Base-by-base conservation (phyloP, 2,113 vertebrate genomes). In the Carettochelys insculpta region DNA sequence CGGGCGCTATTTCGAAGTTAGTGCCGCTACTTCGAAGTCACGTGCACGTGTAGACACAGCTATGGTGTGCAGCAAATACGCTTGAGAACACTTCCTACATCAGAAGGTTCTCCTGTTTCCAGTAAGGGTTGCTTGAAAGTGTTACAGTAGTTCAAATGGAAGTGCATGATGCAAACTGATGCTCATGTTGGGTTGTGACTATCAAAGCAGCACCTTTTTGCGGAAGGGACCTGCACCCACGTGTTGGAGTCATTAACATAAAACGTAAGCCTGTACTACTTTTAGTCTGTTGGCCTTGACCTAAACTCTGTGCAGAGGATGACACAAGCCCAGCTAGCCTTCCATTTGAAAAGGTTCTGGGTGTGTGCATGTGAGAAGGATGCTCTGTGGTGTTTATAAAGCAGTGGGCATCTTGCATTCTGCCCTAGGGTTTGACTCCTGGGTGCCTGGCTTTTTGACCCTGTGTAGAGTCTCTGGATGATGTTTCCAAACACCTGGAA, bases 371-470 rank as follows among this genome's bases (percentile, higher is more conserved):
- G 34, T 17, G 47, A 1, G 14, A 50, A 43, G 83, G 82, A 0
- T 0, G 25, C 31, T 25, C 52, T 0, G 1, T 58, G 41, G 31
- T 24, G 8, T 11, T 47, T 38, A 58, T 4, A 8, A 8, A n/a
- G 58, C 11, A 22, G 77, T 52, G 31, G 1, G 4, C 11, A n/a
- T 80, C 24, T 73, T 43, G 38, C 22, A 38, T 73, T 73, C 31
- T n/a, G 29, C 14, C 6, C 14, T 65, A 75, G 41, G 20, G 61
- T 29, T 1, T 50, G 43, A 61, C 27, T n/a, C 34, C 20, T 8
- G 8, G 19, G 38, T 56, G 47, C 5, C 9, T 43, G 5, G 5
- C 1, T n/a, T n/a, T 0, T 41, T 0, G 0, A 43, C 10, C 56
- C 38, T 58, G 41, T 10, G 24, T 3, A 41, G 29, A n/a, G 58